These are phyloP conservation scores for Antrozous pallidus DNA, from an alignment of 2,797 vertebrate genomes.

Conservation along the genomic window DNA sequence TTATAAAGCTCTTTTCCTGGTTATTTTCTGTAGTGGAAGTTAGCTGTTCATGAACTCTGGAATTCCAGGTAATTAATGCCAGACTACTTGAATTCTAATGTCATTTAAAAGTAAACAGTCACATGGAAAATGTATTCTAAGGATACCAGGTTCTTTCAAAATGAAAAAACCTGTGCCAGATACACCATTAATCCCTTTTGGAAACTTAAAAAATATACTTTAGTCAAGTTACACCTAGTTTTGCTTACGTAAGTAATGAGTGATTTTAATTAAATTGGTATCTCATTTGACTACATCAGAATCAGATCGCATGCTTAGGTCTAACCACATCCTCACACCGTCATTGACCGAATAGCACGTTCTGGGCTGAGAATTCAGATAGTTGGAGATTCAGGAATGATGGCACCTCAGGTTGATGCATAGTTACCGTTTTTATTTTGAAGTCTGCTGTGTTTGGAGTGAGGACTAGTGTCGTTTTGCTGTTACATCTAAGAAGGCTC, in stretches of 20 bases:
- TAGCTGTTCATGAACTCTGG: background rate
- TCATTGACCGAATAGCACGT: background rate
- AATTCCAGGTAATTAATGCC: background rate
- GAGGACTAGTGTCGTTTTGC: background rate
- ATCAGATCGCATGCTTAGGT: background rate
- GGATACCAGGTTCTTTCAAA: background rate
- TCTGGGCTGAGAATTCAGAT: background rate
- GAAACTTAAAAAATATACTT: background rate
- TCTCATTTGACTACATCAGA: background rate
- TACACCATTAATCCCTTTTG: background rate
- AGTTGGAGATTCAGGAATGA: background rate
- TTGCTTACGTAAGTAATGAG: background rate
- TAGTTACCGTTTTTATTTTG: background rate
- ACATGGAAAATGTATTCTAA: background rate
- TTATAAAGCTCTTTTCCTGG: background rate
- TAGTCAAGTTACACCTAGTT: background rate
- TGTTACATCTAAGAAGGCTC: background rate
- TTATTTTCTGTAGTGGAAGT: background rate
- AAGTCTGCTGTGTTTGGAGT: background rate
- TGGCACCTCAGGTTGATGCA: background rate
- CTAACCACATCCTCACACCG: background rate
- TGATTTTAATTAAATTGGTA: background rate
- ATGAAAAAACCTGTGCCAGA: background rate
- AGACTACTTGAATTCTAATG: background rate
- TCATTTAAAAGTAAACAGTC: background rate